phyloP scores from a whole-genome alignment of 2,888 invertebrate genomes.

The Pinctada fucata region DNA sequence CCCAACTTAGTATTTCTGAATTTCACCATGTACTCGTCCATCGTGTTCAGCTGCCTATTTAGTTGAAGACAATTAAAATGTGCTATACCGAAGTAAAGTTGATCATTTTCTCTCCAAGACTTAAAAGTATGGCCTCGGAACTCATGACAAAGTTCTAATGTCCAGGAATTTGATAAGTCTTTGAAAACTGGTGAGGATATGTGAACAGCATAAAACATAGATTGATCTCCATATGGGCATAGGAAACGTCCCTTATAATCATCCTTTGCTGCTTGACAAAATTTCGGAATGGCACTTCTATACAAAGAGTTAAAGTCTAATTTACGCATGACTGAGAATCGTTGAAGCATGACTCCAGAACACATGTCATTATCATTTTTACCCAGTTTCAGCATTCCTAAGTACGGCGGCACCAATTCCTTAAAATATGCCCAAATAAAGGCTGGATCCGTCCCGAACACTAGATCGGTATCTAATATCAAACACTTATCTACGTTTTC shows the following conservation, averaged over 20 bases:
- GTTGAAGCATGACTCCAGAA: not conserved
- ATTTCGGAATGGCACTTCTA: not conserved
- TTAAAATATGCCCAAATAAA: not conserved
- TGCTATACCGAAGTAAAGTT: not conserved
- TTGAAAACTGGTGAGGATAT: not conserved
- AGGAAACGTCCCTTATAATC: not conserved
- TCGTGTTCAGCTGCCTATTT: not conserved
- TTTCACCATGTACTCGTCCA: not conserved
- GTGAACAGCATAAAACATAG: not conserved
- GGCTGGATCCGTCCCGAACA: not conserved
- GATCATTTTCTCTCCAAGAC: not conserved
- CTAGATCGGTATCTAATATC: not conserved
- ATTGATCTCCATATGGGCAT: not conserved
- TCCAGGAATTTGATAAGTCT: not conserved
- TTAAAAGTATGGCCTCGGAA: not conserved
- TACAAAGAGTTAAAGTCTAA: not conserved
- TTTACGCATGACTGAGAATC: not conserved
- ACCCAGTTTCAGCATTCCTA: not conserved
- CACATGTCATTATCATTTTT: constrained; percentile 1
- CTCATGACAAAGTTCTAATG: not conserved
- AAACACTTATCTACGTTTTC: not conserved
- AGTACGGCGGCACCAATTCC: not conserved
- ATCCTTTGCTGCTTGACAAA: not conserved
- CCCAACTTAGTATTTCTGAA: not conserved
- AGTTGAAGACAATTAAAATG: not conserved